Evolutionary conservation across 1,140 invertebrate species (phyloP), one percentile per base, ranked within the genome.

Genomic region (Eupeodes corollae): DNA sequence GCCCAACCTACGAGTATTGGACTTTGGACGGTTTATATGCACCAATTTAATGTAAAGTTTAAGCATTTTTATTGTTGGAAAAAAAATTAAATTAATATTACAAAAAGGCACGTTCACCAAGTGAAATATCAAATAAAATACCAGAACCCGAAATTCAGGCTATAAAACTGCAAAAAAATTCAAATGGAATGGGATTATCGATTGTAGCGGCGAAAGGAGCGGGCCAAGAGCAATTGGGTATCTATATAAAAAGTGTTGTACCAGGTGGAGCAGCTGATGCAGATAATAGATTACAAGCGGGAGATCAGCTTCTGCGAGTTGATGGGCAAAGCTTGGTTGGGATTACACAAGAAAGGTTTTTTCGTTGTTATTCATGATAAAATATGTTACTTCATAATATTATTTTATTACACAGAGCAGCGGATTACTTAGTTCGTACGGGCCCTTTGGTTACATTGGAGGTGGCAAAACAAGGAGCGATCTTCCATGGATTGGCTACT

Each of bases 231-330:
- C 83, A 88, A 56, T 72, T 94, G 38, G 94, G 94, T 32, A 98
- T 98, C 64, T 98, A 98, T 68, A 94, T 98, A 47, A 98, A 98
- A 72, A 94, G 91, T 47, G 93, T 98, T 16, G 93, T 98, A 21
- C 81, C 89, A 49, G 91, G 91, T 40, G 94, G 94, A 42, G 92
- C 93, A 41, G 95, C 94, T 18, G 92, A 94, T 72, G 79, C 86
- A 51, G 93, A 98, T 75, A 91, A 92, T 8, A 75, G 92, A 47
- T 73, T 99, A 44, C 84, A 93, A 56, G 91, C 93, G 47, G 96
- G 97, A 14, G 97, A 99, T 77, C 97, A 99, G 70, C 72, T 99
- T 44, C 67, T 99, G 6, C 90, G 91, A 57, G 97, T 99, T 1
- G 95, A 99, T 71, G 94, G 92, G 11, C 88, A 96, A 67, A 95